Percentiles rank a stretch among this genome's conserved stretches.
Evolutionary conservation across 2,888 invertebrate species (phyloP).

Genomic region (Gasteruption jaculator): DNA sequence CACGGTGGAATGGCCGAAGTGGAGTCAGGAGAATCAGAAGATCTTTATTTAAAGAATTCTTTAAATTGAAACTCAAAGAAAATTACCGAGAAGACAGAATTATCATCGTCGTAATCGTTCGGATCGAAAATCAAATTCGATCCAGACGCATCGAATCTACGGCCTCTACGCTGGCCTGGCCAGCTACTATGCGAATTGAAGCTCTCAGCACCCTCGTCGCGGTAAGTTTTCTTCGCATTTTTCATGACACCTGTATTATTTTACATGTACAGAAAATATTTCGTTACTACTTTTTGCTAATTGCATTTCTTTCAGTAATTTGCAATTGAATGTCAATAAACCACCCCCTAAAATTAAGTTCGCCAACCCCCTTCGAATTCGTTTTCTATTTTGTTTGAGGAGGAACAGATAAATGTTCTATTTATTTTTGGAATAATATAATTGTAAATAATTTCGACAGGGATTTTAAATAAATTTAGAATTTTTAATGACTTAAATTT

Average conservation of each 20-base stretch:
- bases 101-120: no score
- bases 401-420: no score
- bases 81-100: no score
- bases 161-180: slow-evolving; percentile 60
- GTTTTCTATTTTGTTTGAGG: neutral
- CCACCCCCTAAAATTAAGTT: neutral
- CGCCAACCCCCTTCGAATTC: neutral
- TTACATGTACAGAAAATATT: neutral
- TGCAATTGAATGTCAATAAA: neutral
- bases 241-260: neutral
- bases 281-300: no score
- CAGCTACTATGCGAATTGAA: slow-evolving; percentile 77
- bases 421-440: no score
- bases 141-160: slow-evolving; percentile 40
- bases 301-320: slow-evolving; percentile 2
- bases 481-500: no score
- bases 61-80: no score
- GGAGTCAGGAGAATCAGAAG: slow-evolving; percentile 37
- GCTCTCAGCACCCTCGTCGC: slow-evolving; percentile 71
- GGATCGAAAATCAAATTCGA: slow-evolving; percentile 38
- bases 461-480: no score
- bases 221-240: slow-evolving; percentile 55
- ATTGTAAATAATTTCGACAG: no score
- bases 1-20: slow-evolving; percentile 36
- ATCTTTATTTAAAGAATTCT: no score